Conservation (phyloP, 2,113 vertebrate genomes). For the Podarcis raffonei region DNA sequence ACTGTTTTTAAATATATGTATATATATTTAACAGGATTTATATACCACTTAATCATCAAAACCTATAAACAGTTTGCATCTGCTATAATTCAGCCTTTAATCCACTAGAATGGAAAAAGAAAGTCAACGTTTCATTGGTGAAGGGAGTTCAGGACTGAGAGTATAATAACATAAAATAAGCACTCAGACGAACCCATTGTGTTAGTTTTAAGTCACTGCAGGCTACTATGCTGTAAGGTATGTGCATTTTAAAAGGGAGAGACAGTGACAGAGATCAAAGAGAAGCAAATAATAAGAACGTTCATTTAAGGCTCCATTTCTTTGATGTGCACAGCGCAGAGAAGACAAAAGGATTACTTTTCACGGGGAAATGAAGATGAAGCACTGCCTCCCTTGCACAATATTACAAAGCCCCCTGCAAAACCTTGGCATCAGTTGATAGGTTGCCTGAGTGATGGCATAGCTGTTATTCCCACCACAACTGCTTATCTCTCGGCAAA, state of each 20-base stretch:
- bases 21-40: too few species aligned
- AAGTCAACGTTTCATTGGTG: not conserved
- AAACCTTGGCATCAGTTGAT: slow-evolving; percentile 40
- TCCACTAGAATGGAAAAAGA: slow-evolving; percentile 12
- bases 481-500: slow-evolving; percentile 40
- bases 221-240: not conserved
- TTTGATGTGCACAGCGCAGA: slow-evolving; percentile 3
- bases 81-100: not conserved
- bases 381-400: slow-evolving; percentile 9
- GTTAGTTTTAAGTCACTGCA: not conserved
- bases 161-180: not conserved
- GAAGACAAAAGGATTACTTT: not conserved
- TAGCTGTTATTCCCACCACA: slow-evolving; percentile 50
- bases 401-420: slow-evolving; percentile 6
- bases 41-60: too few species aligned
- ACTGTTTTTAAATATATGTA: too few species aligned
- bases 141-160: not conserved
- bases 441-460: not conserved
- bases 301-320: not conserved
- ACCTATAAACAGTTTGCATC: not conserved
- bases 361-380: not conserved
- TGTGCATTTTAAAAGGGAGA: slow-evolving; percentile 9
- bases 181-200: not conserved
- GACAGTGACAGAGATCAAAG: not conserved
- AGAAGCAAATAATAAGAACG: slow-evolving; percentile 7